Evolutionary conservation across 2,113 vertebrate species (phyloP).

Genomic region (Fregata magnificens): DNA sequence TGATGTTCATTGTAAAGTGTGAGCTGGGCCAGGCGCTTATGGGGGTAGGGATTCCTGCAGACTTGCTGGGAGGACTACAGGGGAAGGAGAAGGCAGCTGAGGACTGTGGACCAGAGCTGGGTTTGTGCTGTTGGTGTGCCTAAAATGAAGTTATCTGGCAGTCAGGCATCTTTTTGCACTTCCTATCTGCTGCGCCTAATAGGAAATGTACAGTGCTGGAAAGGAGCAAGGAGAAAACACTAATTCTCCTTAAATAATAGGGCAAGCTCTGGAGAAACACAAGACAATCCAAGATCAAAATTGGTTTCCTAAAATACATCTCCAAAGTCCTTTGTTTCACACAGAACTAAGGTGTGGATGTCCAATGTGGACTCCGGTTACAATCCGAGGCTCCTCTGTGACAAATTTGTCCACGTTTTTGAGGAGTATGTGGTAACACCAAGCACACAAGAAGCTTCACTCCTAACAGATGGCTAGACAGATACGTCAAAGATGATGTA

Average conservation of each 20-base stretch:
- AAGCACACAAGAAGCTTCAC: not conserved
- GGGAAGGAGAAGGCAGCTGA: not conserved
- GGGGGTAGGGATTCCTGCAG: not conserved
- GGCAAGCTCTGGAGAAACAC: not conserved
- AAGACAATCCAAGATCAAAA: not conserved
- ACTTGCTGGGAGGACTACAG: not conserved
- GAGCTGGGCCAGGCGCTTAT: not conserved
- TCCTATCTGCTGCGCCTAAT: not conserved
- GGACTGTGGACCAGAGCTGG: not conserved
- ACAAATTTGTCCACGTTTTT: not conserved
- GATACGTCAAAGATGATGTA: not conserved
- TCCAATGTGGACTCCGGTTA: not conserved
- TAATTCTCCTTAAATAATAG: not conserved
- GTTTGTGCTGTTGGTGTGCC: not conserved
- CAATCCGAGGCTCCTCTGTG: not conserved
- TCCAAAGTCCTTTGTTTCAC: not conserved
- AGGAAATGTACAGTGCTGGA: not conserved
- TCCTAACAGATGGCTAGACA: not conserved
- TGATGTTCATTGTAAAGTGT: not conserved
- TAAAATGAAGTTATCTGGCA: not conserved
- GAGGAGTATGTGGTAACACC: not conserved
- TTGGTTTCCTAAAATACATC: not conserved
- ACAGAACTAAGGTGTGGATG: not conserved
- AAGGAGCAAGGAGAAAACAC: not conserved
- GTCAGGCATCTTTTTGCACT: not conserved